A percentile compares a stretch with the other conserved stretches of the same genome.
These are phyloP conservation scores for Oncorhynchus keta DNA, from an alignment of 2,113 vertebrate genomes.

Conservation along the genomic window DNA sequence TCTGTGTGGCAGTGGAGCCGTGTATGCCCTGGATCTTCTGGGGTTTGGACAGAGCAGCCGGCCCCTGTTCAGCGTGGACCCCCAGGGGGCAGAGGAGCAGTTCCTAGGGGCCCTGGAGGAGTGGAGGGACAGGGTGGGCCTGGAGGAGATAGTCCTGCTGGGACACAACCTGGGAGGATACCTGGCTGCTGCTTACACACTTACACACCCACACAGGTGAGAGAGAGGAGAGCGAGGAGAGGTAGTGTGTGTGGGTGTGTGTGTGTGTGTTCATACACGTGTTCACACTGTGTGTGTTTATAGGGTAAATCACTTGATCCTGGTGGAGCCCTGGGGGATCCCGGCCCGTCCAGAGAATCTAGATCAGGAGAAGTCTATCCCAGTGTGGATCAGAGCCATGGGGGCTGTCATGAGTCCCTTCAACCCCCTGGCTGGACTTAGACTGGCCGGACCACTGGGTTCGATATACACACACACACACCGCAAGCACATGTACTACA, in stretches of 20 bases:
- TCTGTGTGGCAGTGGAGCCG: constrained; percentile 51
- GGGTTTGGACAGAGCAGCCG: constrained; percentile 76
- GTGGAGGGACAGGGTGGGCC: constrained; percentile 62
- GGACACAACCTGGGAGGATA: constrained; percentile 67
- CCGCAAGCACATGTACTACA: no score
- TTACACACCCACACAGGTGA: constrained; percentile 70
- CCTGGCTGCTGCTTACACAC: constrained; percentile 63
- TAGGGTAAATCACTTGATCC: constrained; percentile 89
- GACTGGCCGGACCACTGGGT: constrained; percentile 93
- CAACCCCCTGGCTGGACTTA: constrained; percentile 90
- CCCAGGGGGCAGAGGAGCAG: constrained; percentile 69
- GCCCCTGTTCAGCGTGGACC: constrained; percentile 65
- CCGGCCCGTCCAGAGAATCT: constrained; percentile 83
- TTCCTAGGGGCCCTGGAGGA: constrained; percentile 70
- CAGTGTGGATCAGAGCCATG: constrained; percentile 91
- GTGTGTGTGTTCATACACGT: not conserved
- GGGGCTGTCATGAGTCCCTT: constrained; percentile 89
- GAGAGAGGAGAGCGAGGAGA: not conserved
- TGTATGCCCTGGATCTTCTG: constrained; percentile 72
- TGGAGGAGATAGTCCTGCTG: constrained; percentile 64
- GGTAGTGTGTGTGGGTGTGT: not conserved
- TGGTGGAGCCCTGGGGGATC: constrained; percentile 97
- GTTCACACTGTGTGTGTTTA: not conserved
- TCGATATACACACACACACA: constrained; percentile 31
- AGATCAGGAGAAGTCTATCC: constrained; percentile 82